phyloP scores from a whole-genome alignment of 2,888 invertebrate genomes.

The Coronaproctus castanopsis region DNA sequence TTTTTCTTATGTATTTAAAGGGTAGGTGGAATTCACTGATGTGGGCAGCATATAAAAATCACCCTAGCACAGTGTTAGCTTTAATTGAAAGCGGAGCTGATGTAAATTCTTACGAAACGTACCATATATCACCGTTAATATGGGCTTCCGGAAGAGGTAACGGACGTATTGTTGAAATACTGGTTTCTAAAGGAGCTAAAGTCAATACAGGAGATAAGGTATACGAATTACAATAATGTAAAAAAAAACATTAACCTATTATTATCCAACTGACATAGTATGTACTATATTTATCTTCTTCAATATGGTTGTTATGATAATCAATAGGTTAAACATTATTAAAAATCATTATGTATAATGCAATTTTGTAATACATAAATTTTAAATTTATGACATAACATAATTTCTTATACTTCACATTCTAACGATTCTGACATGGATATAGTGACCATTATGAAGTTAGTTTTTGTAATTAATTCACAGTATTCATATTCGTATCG shows the following conservation, averaged over 20 bases:
- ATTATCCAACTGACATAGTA: no score
- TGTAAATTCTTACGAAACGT: slow-evolving; percentile 87
- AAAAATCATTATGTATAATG: no score
- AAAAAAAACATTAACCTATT: not conserved
- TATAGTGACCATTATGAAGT: no score
- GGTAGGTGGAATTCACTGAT: slow-evolving; percentile 93
- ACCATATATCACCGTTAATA: slow-evolving; percentile 73
- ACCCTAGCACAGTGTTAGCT: slow-evolving; percentile 49
- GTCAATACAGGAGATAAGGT: slow-evolving; percentile 84
- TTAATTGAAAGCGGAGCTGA: slow-evolving; percentile 75
- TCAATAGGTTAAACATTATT: no score
- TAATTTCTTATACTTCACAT: no score
- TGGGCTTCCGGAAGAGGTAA: slow-evolving; percentile 92
- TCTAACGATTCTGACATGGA: no score
- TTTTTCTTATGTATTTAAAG: slow-evolving; percentile 30
- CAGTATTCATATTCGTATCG: no score
- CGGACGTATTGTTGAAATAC: slow-evolving; percentile 57
- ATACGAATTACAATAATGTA: slow-evolving; percentile 18
- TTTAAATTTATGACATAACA: no score
- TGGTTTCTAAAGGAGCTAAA: slow-evolving; percentile 74
- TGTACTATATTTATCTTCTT: no score
- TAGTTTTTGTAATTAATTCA: no score
- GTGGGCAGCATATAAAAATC: slow-evolving; percentile 94
- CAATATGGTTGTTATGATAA: no score
- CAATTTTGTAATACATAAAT: no score